A percentile compares a stretch with the other conserved stretches of the same genome.
Conservation (phyloP, 2,888 invertebrate genomes). For the Morpho helenor region DNA sequence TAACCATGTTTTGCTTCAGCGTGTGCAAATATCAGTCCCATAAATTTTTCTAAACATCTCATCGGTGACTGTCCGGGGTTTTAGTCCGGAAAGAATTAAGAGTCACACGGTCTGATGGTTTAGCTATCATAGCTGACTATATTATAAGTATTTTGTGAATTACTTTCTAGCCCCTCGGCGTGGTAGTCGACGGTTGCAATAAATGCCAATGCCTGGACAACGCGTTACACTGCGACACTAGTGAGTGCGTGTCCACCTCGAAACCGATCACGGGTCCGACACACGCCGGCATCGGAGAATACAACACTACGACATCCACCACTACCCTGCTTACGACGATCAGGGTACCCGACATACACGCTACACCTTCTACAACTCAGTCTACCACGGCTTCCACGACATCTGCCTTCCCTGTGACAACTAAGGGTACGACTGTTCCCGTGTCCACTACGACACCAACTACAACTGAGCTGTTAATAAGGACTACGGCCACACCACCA, state of each 20-base stretch:
- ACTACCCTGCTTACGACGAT: constrained; percentile 9
- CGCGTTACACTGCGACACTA: constrained; percentile 83
- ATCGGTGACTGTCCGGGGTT: no score
- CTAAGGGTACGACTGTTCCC: constrained; percentile 5
- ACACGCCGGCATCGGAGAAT: constrained; percentile 36
- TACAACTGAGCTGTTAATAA: constrained; percentile 17
- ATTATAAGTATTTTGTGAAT: not conserved
- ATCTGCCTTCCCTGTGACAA: constrained; percentile 6
- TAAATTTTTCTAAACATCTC: no score
- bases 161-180: constrained; percentile 82
- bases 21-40: not conserved
- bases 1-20: not conserved
- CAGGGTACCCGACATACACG: constrained; percentile 8
- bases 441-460: constrained; percentile 16
- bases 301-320: constrained; percentile 9
- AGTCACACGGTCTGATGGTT: no score
- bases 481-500: constrained; percentile 58
- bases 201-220: constrained; percentile 91
- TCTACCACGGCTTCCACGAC: constrained; percentile 13
- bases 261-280: constrained; percentile 37
- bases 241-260: constrained; percentile 56
- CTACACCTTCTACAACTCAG: constrained; percentile 8
- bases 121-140: no score
- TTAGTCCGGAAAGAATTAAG: no score
- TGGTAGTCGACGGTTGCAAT: constrained; percentile 81